Percentiles rank a stretch among this genome's conserved stretches.
Evolutionary conservation across 2,113 vertebrate species (phyloP).

Genomic region (Malurus cyaneus): DNA sequence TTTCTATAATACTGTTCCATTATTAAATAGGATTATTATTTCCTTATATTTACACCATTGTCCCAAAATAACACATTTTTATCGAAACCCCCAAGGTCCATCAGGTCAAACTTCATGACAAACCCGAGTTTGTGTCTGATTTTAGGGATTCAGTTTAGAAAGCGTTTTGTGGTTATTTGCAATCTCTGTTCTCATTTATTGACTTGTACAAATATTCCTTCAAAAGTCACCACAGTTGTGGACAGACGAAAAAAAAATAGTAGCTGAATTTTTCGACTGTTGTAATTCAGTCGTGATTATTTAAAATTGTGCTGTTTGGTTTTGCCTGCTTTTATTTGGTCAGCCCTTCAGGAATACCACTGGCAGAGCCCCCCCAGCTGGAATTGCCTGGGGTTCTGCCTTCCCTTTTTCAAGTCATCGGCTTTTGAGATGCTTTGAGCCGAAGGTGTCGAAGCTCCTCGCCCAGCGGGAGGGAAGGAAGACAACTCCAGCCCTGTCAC

Average conservation of each 20-base stretch:
- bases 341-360: not conserved
- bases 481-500: not conserved
- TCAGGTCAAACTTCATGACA: not conserved
- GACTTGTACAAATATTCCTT: not conserved
- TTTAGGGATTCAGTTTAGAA: not conserved
- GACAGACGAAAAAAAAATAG: not conserved
- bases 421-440: not conserved
- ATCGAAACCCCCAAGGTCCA: not conserved
- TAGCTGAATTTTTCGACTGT: not conserved
- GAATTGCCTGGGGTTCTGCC: not conserved
- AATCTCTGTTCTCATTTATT: not conserved
- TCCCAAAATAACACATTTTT: not conserved
- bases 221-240: not conserved
- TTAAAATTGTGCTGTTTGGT: not conserved
- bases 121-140: not conserved
- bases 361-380: not conserved
- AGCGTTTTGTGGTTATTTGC: not conserved
- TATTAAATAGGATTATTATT: not conserved
- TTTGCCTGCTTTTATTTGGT: not conserved
- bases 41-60: not conserved
- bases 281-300: not conserved
- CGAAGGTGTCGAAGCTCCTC: not conserved
- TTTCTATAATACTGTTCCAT: not conserved
- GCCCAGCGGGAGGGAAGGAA: fast-evolving
- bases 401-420: not conserved